phyloP scores from a whole-genome alignment of 2,888 invertebrate genomes.

The Agrochola macilenta region DNA sequence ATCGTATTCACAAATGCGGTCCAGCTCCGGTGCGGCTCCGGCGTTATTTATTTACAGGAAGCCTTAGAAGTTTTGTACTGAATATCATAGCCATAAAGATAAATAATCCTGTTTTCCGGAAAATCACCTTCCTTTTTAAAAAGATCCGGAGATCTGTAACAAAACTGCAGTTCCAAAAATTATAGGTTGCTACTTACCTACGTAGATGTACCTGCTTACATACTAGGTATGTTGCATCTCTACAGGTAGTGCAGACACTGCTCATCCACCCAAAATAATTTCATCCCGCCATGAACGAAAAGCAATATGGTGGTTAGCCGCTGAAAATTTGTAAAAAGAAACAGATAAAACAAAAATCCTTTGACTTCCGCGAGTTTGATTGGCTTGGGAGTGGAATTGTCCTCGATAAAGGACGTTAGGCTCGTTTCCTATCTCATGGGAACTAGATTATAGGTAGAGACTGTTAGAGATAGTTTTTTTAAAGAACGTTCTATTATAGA shows the following conservation, averaged over 20 bases:
- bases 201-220: not conserved
- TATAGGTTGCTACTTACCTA: not conserved
- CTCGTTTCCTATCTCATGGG: conserved; percentile 2
- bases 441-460: conserved; percentile 18
- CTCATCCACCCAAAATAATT: conserved; percentile 33
- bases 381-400: conserved; percentile 52
- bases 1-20: no score
- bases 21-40: no score
- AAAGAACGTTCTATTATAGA: not conserved
- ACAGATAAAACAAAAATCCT: conserved; percentile 46
- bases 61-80: not conserved
- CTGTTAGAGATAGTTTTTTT: not conserved
- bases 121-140: not conserved
- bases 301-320: conserved; percentile 49
- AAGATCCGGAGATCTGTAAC: not conserved
- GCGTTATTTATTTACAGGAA: no score
- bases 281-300: conserved; percentile 27
- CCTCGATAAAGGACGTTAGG: conserved; percentile 51
- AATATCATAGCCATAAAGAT: not conserved
- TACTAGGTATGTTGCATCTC: not conserved
- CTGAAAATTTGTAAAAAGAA: conserved; percentile 49
- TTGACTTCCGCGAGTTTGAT: conserved; percentile 57
- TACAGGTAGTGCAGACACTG: conserved; percentile 8
- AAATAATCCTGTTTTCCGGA: not conserved
- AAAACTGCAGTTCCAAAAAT: not conserved